A percentile compares a stretch with the other conserved stretches of the same genome.
phyloP scores from a whole-genome alignment of 2,888 invertebrate species.

The Lissocephala sabroskyi region DNA sequence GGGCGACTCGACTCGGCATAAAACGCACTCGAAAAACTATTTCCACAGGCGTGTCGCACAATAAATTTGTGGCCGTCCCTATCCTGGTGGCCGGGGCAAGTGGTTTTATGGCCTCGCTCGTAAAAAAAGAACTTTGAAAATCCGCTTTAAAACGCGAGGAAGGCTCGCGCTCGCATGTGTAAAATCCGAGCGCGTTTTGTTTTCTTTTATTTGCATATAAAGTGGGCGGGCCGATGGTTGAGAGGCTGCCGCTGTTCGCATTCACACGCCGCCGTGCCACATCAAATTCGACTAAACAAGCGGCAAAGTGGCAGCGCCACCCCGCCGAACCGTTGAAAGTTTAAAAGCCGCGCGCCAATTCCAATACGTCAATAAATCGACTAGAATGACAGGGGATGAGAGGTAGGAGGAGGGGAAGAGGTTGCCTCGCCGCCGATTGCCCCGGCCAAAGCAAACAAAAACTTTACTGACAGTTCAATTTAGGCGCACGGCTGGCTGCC shows the following conservation, averaged over 20 bases:
- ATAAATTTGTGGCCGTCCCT: slow-evolving; percentile 31
- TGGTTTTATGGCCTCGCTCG: slow-evolving; percentile 5
- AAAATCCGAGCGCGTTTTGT: slow-evolving; percentile 24
- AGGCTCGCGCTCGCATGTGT: too few species aligned
- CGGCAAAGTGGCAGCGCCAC: not conserved
- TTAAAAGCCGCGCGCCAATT: slow-evolving; percentile 26
- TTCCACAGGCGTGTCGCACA: slow-evolving; percentile 51
- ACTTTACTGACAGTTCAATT: slow-evolving; percentile 51
- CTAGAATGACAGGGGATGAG: not conserved
- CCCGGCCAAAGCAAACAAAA: slow-evolving; percentile 15
- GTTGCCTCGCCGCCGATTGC: too few species aligned
- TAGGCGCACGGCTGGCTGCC: slow-evolving; percentile 18
- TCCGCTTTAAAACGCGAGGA: slow-evolving; percentile 55
- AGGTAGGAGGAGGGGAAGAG: too few species aligned
- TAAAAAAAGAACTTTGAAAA: slow-evolving; percentile 43
- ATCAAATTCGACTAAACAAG: not conserved
- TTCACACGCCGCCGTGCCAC: slow-evolving; percentile 39
- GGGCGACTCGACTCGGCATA: slow-evolving; percentile 7
- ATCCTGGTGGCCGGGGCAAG: not conserved
- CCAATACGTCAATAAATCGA: slow-evolving; percentile 51
- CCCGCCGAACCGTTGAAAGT: not conserved
- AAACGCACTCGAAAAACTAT: slow-evolving; percentile 59
- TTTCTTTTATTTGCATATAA: slow-evolving; percentile 52
- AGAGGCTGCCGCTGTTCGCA: slow-evolving; percentile 27
- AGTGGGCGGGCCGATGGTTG: slow-evolving; percentile 12